Conservation (phyloP, 2,797 vertebrate species). For the Xenops minutus region DNA sequence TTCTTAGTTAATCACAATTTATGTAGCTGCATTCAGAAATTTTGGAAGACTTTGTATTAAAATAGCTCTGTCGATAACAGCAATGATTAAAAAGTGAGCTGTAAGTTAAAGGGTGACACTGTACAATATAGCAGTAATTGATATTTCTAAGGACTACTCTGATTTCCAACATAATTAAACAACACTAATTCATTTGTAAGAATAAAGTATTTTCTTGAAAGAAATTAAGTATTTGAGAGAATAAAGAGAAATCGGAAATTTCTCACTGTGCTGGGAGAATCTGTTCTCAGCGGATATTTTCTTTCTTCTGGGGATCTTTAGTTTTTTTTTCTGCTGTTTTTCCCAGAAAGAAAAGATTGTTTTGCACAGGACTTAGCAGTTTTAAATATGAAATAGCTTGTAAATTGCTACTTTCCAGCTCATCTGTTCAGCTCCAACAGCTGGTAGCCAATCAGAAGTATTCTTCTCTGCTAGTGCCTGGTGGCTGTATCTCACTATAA, state of each 20-base stretch:
- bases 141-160: not conserved
- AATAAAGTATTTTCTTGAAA: not conserved
- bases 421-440: slow-evolving; percentile 64
- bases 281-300: not conserved
- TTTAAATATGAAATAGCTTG: slow-evolving; percentile 74
- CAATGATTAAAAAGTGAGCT: slow-evolving; percentile 67
- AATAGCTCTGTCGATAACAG: slow-evolving; percentile 34
- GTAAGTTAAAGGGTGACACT: slow-evolving; percentile 3
- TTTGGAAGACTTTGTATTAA: slow-evolving; percentile 53
- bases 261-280: not conserved
- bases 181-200: slow-evolving; percentile 6
- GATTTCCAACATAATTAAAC: slow-evolving; percentile 23
- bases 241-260: slow-evolving; percentile 1
- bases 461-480: slow-evolving; percentile 58
- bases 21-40: slow-evolving; percentile 62
- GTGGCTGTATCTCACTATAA: slow-evolving; percentile 66
- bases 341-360: slow-evolving; percentile 51
- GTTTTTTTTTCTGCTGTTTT: not conserved
- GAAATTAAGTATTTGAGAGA: not conserved
- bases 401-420: slow-evolving; percentile 69
- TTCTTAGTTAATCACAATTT: slow-evolving; percentile 70
- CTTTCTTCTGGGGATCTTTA: not conserved
- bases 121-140: slow-evolving; percentile 28
- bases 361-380: slow-evolving; percentile 67
- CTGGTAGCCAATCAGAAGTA: slow-evolving; percentile 73